These are phyloP conservation scores for Hyles lineata DNA, from an alignment of 2,888 invertebrate genomes.

Conservation along the genomic window DNA sequence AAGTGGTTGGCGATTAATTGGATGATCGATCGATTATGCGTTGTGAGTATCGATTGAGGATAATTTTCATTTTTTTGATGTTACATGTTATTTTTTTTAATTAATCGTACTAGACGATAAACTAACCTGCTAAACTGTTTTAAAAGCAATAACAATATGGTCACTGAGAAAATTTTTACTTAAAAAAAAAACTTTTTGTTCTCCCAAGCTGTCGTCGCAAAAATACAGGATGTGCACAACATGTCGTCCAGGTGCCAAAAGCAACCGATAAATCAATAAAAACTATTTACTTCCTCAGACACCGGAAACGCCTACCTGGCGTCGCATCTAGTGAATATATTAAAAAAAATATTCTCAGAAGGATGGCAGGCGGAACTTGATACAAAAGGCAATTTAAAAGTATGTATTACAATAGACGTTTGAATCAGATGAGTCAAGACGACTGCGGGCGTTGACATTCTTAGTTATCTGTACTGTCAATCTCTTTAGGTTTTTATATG, in stretches of 20 bases:
- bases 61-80: too few species aligned
- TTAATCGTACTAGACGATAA: too few species aligned
- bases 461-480: neutral
- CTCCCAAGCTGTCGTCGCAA: neutral
- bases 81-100: too few species aligned
- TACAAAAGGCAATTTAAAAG: slow-evolving; percentile 1
- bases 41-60: neutral
- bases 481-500: neutral
- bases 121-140: too few species aligned
- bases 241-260: slow-evolving; percentile 12
- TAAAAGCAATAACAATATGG: neutral
- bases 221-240: slow-evolving; percentile 12
- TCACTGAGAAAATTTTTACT: neutral
- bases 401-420: neutral
- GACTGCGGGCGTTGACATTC: neutral
- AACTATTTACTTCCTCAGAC: slow-evolving; percentile 22
- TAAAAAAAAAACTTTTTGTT: neutral
- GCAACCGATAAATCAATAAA: slow-evolving; percentile 5
- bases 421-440: neutral
- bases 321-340: slow-evolving; percentile 7
- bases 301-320: slow-evolving; percentile 14
- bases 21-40: neutral
- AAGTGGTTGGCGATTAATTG: slow-evolving; percentile 7
- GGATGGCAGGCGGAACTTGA: slow-evolving; percentile 10
- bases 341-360: slow-evolving; percentile 15